Evolutionary conservation across 2,888 invertebrate species (phyloP), one percentile per base, ranked within the genome.

Genomic region (Leptothorax acervorum): DNA sequence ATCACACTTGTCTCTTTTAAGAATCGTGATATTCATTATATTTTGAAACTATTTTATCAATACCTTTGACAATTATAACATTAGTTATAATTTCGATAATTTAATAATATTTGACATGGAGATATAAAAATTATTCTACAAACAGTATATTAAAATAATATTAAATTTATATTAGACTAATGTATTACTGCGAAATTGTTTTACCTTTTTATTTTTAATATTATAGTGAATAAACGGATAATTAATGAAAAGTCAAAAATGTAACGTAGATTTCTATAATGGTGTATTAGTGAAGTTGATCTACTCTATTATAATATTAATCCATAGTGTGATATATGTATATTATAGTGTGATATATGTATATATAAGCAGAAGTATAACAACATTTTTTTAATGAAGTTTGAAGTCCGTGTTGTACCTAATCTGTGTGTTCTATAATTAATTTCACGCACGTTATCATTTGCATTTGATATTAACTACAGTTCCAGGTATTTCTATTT

Each of bases 381-480:
- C n/a, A 76, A 28, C 18, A 55, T 66, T 66, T 55, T 31, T 2
- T 15, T 55, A 55, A 66, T 55, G 2, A 66, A 66, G 11, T 12
- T 12, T 66, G n/a, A 60, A 39, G 12, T 85, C 74, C 39, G 62
- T 62, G 23, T 73, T 55, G 8, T 39, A 23, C 23, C 23, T 23
- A 55, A 73, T 55, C 39, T n/a, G 8, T 48, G 57, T 85, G 85
- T 87, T 83, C 85, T 76, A 84, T 75, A 55, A 73, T 87, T 83
- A 87, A 89, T 86, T 87, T 76, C 75, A 35, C 87, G 76, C 89
- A 76, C 65, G 23, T 65, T 76, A 76, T 48, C 39, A 39, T 53
- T 31, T 51, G 12, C 6, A 57, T 62, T 62, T 15, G 6, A 15
- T 48, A 60, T 62, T 51, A 63, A 23, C 9, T 23, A 15, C 1